Evolutionary conservation across 2,888 invertebrate genomes (phyloP).

Genomic region (Scotopteryx bipunctaria): DNA sequence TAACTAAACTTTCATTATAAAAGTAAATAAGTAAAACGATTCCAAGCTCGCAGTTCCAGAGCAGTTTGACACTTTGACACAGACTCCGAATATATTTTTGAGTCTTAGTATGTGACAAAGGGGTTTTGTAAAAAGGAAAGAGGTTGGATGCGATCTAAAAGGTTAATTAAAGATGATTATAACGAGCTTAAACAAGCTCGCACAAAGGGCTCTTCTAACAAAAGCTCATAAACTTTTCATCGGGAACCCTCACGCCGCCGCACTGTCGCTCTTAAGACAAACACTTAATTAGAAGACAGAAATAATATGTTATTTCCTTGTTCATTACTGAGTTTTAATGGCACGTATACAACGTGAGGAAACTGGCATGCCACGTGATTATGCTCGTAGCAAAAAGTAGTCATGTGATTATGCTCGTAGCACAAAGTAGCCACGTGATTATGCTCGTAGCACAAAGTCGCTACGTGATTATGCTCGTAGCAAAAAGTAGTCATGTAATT

Average conservation of each 20-base stretch:
- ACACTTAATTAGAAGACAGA: not conserved
- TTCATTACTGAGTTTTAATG: no score
- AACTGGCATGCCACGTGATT: no score
- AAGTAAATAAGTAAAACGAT: constrained; percentile 1
- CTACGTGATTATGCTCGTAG: no score
- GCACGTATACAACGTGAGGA: no score
- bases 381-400: no score
- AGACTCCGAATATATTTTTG: not conserved
- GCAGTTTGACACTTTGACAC: not conserved
- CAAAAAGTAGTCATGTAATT: no score
- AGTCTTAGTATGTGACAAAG: no score
- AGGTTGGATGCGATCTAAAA: not conserved
- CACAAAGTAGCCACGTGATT: no score
- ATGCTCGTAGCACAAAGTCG: no score
- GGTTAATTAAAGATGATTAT: not conserved
- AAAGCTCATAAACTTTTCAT: not conserved
- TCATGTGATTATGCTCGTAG: no score
- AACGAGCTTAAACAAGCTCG: not conserved
- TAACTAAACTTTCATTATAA: not conserved
- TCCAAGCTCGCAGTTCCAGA: not conserved
- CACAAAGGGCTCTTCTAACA: not conserved
- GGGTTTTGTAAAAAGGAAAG: no score
- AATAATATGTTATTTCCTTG: not conserved
- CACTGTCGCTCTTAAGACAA: not conserved
- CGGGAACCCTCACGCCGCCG: not conserved